phyloP scores from a whole-genome alignment of 37 sponge, comb jelly and placozoan genomes.

The Tethya wilhelma region DNA sequence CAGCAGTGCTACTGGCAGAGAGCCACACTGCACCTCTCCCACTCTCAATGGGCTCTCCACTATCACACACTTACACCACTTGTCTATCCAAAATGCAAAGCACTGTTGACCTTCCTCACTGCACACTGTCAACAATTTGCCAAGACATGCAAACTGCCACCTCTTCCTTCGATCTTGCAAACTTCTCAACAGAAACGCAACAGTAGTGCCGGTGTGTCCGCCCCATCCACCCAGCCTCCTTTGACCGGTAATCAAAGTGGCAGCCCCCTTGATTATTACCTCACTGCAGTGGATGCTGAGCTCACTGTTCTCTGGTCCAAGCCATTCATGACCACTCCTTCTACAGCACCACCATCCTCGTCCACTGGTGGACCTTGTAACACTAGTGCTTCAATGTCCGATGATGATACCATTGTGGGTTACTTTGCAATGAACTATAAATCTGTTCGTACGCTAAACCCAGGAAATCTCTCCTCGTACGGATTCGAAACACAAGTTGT shows the following conservation, averaged over 20 bases:
- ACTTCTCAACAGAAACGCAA: background rate
- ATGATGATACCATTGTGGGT: constrained; percentile 4
- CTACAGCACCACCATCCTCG: background rate
- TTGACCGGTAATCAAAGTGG: background rate
- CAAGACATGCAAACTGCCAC: background rate
- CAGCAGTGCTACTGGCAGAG: constrained; percentile 43
- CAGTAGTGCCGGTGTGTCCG: background rate
- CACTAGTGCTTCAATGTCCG: background rate
- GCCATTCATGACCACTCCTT: constrained; percentile 4
- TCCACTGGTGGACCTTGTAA: background rate
- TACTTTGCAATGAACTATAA: constrained; percentile 39
- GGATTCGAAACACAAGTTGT: constrained; percentile 24
- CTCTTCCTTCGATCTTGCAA: constrained; percentile 17
- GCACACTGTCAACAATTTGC: constrained; percentile 24
- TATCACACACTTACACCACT: constrained; percentile 33
- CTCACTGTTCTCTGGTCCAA: constrained; percentile 45
- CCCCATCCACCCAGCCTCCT: background rate
- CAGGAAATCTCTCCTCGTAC: background rate
- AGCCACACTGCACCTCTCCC: background rate
- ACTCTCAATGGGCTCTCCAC: constrained; percentile 32
- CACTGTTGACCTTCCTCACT: constrained; percentile 17
- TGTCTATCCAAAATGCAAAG: constrained; percentile 7
- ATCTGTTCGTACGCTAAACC: background rate
- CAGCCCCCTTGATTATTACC: constrained; percentile 8
- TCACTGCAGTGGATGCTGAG: constrained; percentile 44